Conservation (phyloP, 1,140 invertebrate genomes). For the Drosophila setifemur region DNA sequence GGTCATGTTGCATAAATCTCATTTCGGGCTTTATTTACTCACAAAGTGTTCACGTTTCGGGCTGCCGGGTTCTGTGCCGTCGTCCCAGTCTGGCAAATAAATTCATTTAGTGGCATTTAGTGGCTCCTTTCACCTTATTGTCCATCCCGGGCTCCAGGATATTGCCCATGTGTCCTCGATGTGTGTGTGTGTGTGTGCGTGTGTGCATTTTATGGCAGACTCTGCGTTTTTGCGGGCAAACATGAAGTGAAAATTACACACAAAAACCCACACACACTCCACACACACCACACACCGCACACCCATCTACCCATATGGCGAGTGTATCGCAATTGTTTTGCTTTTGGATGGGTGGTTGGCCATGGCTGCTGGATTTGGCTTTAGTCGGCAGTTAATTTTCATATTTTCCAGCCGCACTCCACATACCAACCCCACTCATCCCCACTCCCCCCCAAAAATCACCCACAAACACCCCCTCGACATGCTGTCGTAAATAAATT, state of each 20-base stretch:
- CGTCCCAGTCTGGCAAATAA: conserved; percentile 60
- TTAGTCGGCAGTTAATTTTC: conserved; percentile 80
- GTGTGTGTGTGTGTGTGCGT: conserved; percentile 18
- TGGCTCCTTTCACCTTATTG: conserved; percentile 77
- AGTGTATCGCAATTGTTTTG: conserved; percentile 73
- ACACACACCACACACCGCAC: too few relatives aligned
- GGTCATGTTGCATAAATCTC: conserved; percentile 81
- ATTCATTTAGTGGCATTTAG: conserved; percentile 81
- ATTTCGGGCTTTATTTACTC: conserved; percentile 80
- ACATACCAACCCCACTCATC: background rate
- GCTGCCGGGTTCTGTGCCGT: conserved; percentile 5
- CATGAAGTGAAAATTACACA: conserved; percentile 80
- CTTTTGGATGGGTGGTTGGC: conserved; percentile 1
- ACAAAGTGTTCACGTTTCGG: conserved; percentile 69
- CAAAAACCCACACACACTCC: conserved; percentile 46
- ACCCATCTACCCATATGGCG: too few relatives aligned
- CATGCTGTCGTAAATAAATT: conserved; percentile 80
- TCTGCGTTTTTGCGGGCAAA: conserved; percentile 77
- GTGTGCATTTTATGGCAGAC: conserved; percentile 79
- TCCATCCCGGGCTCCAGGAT: conserved; percentile 46
- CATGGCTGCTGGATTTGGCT: conserved; percentile 64
- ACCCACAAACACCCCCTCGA: conserved; percentile 6
- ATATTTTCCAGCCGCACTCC: conserved; percentile 75
- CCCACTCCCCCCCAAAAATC: too few relatives aligned
- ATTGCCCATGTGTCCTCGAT: conserved; percentile 22